These are phyloP conservation scores for Deroplatys truncata DNA, from an alignment of 2,888 invertebrate species.

Conservation along the genomic window DNA sequence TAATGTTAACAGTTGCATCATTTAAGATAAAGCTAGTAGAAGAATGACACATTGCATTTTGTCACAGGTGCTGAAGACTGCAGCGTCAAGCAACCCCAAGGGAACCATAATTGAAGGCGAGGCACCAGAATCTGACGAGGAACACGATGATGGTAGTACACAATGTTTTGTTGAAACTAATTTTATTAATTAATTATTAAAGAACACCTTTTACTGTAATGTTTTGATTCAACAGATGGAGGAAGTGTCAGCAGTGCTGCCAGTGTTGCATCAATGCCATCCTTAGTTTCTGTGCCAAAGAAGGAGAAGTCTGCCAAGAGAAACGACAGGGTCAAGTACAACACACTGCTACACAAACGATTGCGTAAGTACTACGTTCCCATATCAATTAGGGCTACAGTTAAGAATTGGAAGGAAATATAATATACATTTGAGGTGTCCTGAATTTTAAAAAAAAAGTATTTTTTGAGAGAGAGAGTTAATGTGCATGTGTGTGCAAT, in stretches of 20 bases:
- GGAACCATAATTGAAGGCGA: slow-evolving; percentile 32
- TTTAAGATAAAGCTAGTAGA: too few relatives aligned
- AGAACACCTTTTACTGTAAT: background rate
- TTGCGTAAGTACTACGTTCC: slow-evolving; percentile 29
- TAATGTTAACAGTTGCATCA: too few relatives aligned
- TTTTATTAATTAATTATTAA: background rate
- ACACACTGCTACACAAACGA: slow-evolving; percentile 32
- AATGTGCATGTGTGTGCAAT: too few relatives aligned
- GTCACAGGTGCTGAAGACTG: background rate
- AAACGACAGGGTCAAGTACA: slow-evolving; percentile 26
- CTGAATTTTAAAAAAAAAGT: too few relatives aligned
- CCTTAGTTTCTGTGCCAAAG: slow-evolving; percentile 16
- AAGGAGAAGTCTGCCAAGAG: background rate
- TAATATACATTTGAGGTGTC: too few relatives aligned
- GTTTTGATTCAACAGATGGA: slow-evolving; percentile 4
- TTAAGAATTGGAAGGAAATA: too few relatives aligned
- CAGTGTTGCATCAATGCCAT: slow-evolving; percentile 27
- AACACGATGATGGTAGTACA: slow-evolving; percentile 22
- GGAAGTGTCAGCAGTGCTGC: slow-evolving; percentile 30
- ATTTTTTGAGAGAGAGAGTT: too few relatives aligned
- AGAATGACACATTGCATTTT: too few relatives aligned
- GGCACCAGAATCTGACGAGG: slow-evolving; percentile 34
- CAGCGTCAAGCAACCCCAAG: slow-evolving; percentile 15
- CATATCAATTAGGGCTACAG: too few relatives aligned
- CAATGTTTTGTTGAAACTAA: background rate